Percentiles rank a stretch among this genome's conserved stretches.
Conservation (phyloP, 2,888 invertebrate species). For the Acanthosepion pharaonis region DNA sequence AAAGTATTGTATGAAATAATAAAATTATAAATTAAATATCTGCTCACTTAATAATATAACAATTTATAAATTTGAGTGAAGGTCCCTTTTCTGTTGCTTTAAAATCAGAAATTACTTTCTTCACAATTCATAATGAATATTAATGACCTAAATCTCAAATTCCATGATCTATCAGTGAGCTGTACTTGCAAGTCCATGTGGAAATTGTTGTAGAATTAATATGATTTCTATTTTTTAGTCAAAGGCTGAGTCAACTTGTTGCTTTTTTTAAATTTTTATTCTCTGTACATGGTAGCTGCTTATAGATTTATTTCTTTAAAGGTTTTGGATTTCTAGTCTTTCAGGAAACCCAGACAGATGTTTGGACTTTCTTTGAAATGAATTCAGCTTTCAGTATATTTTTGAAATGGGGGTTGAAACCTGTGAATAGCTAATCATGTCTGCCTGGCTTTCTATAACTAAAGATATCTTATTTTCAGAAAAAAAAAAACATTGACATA, state of each 20-base stretch:
- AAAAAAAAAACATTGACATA: not conserved
- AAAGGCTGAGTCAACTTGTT: not conserved
- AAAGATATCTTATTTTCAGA: not conserved
- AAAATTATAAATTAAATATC: too few relatives aligned
- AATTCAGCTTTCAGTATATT: not conserved
- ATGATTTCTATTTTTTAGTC: not conserved
- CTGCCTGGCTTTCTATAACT: not conserved
- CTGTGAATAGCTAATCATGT: not conserved
- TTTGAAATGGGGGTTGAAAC: not conserved
- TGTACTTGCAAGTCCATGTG: too few relatives aligned
- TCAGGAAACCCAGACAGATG: not conserved
- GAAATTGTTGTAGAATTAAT: not conserved
- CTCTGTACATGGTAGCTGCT: not conserved
- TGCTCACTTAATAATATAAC: too few relatives aligned
- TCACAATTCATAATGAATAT: too few relatives aligned
- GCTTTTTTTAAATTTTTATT: not conserved
- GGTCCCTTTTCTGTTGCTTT: too few relatives aligned
- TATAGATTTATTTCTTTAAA: not conserved
- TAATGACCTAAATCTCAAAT: too few relatives aligned
- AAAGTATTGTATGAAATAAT: too few relatives aligned
- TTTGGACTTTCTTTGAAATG: not conserved
- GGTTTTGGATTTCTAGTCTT: conserved; percentile 42
- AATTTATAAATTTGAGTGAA: too few relatives aligned
- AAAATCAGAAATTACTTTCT: too few relatives aligned
- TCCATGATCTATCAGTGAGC: too few relatives aligned